Conservation (phyloP, 2,113 vertebrate genomes). For the Bos indicus region DNA sequence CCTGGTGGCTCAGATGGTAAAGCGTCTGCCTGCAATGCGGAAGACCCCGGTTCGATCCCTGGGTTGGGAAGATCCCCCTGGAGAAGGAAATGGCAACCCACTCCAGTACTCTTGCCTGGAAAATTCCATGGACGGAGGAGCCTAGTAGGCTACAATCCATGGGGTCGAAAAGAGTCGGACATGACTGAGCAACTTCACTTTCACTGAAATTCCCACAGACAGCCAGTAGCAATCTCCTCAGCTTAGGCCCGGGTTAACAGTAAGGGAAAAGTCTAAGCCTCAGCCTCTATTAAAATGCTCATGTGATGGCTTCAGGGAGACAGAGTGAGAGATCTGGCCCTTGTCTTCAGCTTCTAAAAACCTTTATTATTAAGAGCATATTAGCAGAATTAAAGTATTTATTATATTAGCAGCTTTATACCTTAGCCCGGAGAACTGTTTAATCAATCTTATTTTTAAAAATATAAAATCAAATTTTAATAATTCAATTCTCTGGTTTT, state of each 20-base stretch:
- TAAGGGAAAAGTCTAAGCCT: neutral
- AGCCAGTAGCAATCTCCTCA: neutral
- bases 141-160: too few species aligned
- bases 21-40: too few species aligned
- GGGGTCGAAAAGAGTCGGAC: too few species aligned
- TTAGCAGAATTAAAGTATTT: neutral
- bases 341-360: neutral
- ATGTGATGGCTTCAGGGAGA: neutral
- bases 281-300: neutral
- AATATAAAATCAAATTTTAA: conserved; percentile 36
- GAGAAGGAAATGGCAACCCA: too few species aligned
- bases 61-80: too few species aligned
- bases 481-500: conserved; percentile 57
- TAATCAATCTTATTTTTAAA: conserved; percentile 7
- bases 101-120: too few species aligned
- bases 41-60: too few species aligned
- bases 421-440: neutral
- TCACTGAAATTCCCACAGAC: neutral
- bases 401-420: neutral
- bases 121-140: too few species aligned
- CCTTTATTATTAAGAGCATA: neutral
- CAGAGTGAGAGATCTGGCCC: neutral
- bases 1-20: neutral
- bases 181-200: too few species aligned
- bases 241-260: too few species aligned